phyloP scores from a whole-genome alignment of 2,888 invertebrate genomes.

The Thymelicus sylvestris region DNA sequence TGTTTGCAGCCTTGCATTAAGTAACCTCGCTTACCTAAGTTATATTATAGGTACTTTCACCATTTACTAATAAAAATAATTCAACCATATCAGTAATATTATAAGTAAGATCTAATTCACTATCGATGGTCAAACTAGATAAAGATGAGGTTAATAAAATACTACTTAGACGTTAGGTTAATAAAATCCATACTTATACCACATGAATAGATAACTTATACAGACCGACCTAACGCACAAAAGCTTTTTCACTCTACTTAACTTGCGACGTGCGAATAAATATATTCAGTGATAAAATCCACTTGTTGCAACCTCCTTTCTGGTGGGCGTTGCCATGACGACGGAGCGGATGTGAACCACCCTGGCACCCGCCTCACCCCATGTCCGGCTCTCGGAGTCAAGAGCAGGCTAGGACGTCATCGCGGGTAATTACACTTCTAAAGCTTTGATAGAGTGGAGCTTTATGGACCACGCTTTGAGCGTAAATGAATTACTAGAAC shows the following conservation, averaged over 20 bases:
- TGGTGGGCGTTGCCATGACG: slow-evolving; percentile 61
- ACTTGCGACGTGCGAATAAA: slow-evolving; percentile 21
- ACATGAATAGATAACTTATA: not conserved
- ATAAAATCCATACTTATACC: not conserved
- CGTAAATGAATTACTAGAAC: slow-evolving; percentile 29
- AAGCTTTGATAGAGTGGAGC: slow-evolving; percentile 69
- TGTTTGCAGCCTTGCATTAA: too few species aligned
- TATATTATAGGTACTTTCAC: too few species aligned
- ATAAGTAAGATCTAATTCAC: not conserved
- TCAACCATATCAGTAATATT: too few species aligned
- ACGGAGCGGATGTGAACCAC: slow-evolving; percentile 52
- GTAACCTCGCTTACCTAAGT: too few species aligned
- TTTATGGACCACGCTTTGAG: slow-evolving; percentile 45
- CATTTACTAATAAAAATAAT: too few species aligned
- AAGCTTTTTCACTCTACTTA: slow-evolving; percentile 33
- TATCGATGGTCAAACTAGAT: not conserved
- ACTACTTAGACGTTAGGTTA: not conserved
- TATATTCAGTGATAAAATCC: slow-evolving; percentile 45
- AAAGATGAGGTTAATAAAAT: not conserved
- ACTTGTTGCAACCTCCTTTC: slow-evolving; percentile 73
- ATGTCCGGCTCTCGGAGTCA: slow-evolving; percentile 58
- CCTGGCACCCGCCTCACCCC: slow-evolving; percentile 44
- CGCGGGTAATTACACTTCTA: slow-evolving; percentile 77
- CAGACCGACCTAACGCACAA: slow-evolving; percentile 10
- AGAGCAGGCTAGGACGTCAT: slow-evolving; percentile 66